Evolutionary conservation across 2,888 invertebrate species (phyloP), one percentile per base, ranked within the genome.

Genomic region (Thecophora atra): DNA sequence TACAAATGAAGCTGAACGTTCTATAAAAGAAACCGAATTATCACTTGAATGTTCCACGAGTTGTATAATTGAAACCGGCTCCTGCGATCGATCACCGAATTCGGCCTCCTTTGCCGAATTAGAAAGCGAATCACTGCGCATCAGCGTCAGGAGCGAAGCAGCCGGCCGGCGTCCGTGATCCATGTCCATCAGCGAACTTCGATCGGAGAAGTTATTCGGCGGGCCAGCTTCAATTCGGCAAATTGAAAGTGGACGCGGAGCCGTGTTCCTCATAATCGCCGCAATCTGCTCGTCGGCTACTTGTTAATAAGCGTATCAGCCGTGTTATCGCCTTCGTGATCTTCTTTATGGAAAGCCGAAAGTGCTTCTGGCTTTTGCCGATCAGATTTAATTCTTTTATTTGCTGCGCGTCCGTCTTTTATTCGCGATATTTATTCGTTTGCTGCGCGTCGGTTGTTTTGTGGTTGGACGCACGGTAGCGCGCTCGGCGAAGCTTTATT

Each of bases 311-410:
- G 77, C 81, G 79, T 77, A 80, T 81, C 82, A 81, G 78, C 78
- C 77, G 74, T 76, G 75, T 81, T 81, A 78, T 79, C 79, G 78
- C 75, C 70, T 72, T 76, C 74, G 78, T 78, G 82, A 84, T 84
- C 84, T 81, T 77, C 81, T 80, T 84, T 80, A 83, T 81, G 81
- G 84, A 84, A 83, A 79, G 82, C 82, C 84, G 81, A 82, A 83
- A 82, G 80, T 79, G 84, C 83, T 84, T 81, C 83, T 84, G 83
- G 84, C 82, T 82, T 81, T 82, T 78, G 70, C 56, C 65, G 62
- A 69, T 69, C 60, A 69, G 28, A 69, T 62, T 69, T 64, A 6
- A 44, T 64, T 64, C 37, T 13, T 63, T 63, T 63, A 63, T 64
- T 63, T 44, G 37, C 19, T 21, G 21, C 62, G 11, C 21, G 1